These are phyloP conservation scores for Herminia tarsipennalis DNA, from an alignment of 2,888 invertebrate species.

Conservation along the genomic window DNA sequence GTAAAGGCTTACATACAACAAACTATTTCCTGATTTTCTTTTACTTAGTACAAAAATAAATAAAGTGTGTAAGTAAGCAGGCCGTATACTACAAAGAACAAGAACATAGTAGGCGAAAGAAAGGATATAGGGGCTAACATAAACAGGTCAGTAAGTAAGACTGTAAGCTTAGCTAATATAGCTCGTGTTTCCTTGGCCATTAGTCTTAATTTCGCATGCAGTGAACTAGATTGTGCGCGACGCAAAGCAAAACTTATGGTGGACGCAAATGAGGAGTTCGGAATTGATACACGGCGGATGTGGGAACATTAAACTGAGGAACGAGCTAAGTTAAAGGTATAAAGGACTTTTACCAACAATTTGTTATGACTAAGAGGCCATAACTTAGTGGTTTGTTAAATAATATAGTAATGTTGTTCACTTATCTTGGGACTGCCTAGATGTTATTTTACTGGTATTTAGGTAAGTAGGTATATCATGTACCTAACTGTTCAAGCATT, in stretches of 20 bases:
- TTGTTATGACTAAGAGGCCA: constrained; percentile 12
- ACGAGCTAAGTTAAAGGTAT: constrained; percentile 28
- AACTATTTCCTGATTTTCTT: constrained; percentile 41
- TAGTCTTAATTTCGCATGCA: constrained; percentile 71
- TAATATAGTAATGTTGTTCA: constrained; percentile 21
- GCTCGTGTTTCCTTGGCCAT: constrained; percentile 60
- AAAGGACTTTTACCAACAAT: too few relatives aligned
- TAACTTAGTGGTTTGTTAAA: constrained; percentile 17
- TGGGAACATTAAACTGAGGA: constrained; percentile 42
- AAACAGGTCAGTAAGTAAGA: constrained; percentile 68
- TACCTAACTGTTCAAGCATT: too few relatives aligned
- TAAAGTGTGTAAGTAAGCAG: constrained; percentile 40
- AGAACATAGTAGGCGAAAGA: constrained; percentile 60
- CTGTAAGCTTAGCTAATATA: constrained; percentile 63
- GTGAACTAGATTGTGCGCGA: constrained; percentile 52
- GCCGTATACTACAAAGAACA: constrained; percentile 47
- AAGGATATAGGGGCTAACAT: constrained; percentile 65
- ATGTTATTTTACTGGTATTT: too few relatives aligned
- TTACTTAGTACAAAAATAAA: constrained; percentile 38
- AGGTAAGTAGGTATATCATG: too few relatives aligned
- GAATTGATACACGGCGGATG: constrained; percentile 46
- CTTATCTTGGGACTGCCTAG: constrained; percentile 13
- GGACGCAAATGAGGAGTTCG: constrained; percentile 73
- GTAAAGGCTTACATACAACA: constrained; percentile 25
- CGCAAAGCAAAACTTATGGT: constrained; percentile 75